A percentile compares a stretch with the other conserved stretches of the same genome.
Evolutionary conservation across 2,797 vertebrate species (phyloP).

Genomic region (Typhlichthys eigenmanni): DNA sequence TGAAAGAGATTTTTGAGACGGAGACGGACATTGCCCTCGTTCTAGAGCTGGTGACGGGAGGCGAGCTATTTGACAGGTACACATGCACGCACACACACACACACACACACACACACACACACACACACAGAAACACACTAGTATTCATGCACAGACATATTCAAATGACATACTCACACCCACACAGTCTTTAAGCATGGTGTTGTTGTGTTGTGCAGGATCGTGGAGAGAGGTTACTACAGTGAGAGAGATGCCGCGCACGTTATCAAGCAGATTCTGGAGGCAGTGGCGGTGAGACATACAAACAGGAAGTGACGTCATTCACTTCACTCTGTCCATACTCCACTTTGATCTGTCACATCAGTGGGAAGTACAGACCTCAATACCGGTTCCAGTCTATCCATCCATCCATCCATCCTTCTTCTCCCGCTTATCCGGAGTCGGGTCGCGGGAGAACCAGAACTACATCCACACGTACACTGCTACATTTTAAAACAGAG

Average conservation of each 20-base stretch:
- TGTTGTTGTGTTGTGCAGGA: constrained; percentile 67
- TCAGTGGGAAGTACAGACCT: too few species aligned
- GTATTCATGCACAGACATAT: neutral
- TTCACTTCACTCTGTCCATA: too few species aligned
- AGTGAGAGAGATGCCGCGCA: constrained; percentile 87
- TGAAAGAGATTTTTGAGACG: constrained; percentile 91
- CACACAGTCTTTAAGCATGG: neutral
- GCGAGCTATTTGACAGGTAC: constrained; percentile 90
- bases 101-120: constrained; percentile 1
- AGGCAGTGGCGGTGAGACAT: constrained; percentile 83
- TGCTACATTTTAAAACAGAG: too few species aligned
- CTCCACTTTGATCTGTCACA: too few species aligned
- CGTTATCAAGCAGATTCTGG: constrained; percentile 89
- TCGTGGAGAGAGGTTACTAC: constrained; percentile 90
- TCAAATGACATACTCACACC: neutral
- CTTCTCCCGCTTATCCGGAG: too few species aligned
- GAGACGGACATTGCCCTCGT: constrained; percentile 84
- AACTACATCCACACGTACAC: too few species aligned
- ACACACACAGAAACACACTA: neutral
- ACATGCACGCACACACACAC: constrained; percentile 3
- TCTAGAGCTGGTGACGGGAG: constrained; percentile 88
- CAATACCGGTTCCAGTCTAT: too few species aligned
- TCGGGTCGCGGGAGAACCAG: too few species aligned
- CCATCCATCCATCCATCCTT: too few species aligned
- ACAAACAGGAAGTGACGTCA: too few species aligned